phyloP scores from a whole-genome alignment of 2,888 invertebrate species.

The Cremastinae sp. region DNA sequence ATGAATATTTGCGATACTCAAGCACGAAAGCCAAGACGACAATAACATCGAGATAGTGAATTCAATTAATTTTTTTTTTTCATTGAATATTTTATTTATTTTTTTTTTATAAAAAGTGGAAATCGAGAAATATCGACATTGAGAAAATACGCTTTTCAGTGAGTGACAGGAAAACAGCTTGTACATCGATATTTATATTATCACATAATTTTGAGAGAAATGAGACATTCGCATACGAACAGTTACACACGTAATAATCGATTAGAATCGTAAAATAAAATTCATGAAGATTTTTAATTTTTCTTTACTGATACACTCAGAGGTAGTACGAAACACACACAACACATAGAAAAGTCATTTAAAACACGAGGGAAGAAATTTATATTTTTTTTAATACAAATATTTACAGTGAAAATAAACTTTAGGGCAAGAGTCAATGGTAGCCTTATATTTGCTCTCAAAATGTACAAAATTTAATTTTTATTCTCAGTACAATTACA shows the following conservation, averaged over 20 bases:
- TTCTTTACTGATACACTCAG: constrained; percentile 23
- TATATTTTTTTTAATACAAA: background rate
- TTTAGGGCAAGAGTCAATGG: background rate
- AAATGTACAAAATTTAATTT: too few species aligned
- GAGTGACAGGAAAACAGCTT: constrained; percentile 54
- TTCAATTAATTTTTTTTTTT: too few species aligned
- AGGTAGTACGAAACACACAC: constrained; percentile 21
- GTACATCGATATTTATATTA: constrained; percentile 16
- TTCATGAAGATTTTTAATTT: constrained; percentile 5
- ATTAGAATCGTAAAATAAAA: constrained; percentile 27
- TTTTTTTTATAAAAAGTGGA: constrained; percentile 32
- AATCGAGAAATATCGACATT: background rate
- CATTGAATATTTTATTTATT: too few species aligned
- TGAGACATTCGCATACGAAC: constrained; percentile 54
- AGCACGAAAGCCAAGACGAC: constrained; percentile 75
- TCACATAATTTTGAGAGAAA: constrained; percentile 23
- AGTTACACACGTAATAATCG: constrained; percentile 48
- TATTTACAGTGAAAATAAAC: constrained; percentile 18
- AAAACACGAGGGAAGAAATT: constrained; percentile 1
- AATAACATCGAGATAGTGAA: constrained; percentile 67
- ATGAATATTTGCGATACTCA: constrained; percentile 70
- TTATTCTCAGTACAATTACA: too few species aligned
- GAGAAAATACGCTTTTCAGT: constrained; percentile 21
- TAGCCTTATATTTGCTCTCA: too few species aligned
- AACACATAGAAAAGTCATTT: constrained; percentile 5